Percentiles rank a stretch among this genome's conserved stretches.
phyloP scores from a whole-genome alignment of 2,888 invertebrate genomes.

The Hybos culiciformis region DNA sequence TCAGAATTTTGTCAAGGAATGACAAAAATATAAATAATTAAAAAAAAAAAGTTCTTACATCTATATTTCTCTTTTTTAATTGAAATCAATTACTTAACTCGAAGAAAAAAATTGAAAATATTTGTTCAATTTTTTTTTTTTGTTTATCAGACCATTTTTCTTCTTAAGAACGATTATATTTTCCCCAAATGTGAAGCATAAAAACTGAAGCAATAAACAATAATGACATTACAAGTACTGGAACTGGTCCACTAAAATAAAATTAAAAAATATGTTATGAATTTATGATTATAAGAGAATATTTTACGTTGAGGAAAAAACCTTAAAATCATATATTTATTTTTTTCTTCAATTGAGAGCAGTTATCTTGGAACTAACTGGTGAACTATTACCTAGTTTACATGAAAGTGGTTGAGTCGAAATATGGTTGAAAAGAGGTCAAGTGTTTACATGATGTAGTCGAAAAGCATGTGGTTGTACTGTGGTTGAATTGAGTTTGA shows the following conservation, averaged over 20 bases:
- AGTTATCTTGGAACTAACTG: neutral
- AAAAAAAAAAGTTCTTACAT: neutral
- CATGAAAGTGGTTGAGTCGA: too few species aligned
- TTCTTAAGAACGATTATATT: constrained; percentile 72
- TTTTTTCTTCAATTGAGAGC: too few species aligned
- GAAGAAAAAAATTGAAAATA: neutral
- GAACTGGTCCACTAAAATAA: constrained; percentile 83
- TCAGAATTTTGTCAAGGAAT: too few species aligned
- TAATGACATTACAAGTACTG: constrained; percentile 97
- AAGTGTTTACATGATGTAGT: too few species aligned
- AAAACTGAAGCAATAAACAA: constrained; percentile 99
- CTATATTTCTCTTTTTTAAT: neutral
- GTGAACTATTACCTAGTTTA: too few species aligned
- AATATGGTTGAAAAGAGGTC: too few species aligned
- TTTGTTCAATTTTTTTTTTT: neutral
- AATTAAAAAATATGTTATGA: constrained; percentile 13
- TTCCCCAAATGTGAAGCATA: constrained; percentile 99
- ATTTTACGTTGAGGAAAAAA: neutral
- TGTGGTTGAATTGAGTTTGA: too few species aligned
- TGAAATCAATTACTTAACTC: neutral
- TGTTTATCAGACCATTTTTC: neutral
- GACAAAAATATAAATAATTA: neutral
- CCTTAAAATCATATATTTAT: too few species aligned
- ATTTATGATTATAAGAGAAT: neutral
- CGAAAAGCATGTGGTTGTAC: too few species aligned